Evolutionary conservation across 2,113 vertebrate species (phyloP), one percentile per base, ranked within the genome.

Genomic region (Lampris megalopsis): DNA sequence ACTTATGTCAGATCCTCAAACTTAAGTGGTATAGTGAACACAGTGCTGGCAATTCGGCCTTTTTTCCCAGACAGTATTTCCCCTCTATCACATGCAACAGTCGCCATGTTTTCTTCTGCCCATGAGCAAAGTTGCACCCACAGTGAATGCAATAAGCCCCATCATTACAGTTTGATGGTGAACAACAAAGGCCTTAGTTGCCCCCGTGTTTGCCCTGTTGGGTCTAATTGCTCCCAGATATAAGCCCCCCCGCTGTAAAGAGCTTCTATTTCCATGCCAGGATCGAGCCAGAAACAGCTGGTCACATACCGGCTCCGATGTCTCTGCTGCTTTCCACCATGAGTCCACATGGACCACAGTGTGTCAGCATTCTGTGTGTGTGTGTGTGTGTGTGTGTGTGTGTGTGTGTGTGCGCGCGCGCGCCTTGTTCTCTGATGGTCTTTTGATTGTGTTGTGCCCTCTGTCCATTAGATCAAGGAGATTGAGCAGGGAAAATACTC

Each of bases 241-340:
- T 24, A 24, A 24, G 79, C 75, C 83, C 77, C 62, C 68, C 84
- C 84, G 89, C 80, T 89, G 84, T 89, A 84, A 82, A 88, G 88
- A 81, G 77, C 81, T 84, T 75, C 83, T 91, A 89, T 92, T 92
- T 94, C 77, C 83, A 90, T 88, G 84, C 84, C 79, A 83, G 70
- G 75, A 87, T 86, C 81, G 68, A 81, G 63, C 73, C 76, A 80
- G 75, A 91, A 92, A 87, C 92, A 90, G 89, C 91, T 92, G 92
- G 90, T 89, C 74, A 43, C 83, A 88, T 91, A 77, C 73, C 68
- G 72, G 78, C 84, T 89, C 80, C 79, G 24, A 24, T 45, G 78
- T 82, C 77, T 92, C 83, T 90, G 84, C 86, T 79, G 71, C 71
- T 81, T 81, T 75, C 60, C 60, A 77, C 75, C 83, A 81, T 70